phyloP scores from a whole-genome alignment of 2,113 vertebrate genomes.

The Hippocampus abdominalis region DNA sequence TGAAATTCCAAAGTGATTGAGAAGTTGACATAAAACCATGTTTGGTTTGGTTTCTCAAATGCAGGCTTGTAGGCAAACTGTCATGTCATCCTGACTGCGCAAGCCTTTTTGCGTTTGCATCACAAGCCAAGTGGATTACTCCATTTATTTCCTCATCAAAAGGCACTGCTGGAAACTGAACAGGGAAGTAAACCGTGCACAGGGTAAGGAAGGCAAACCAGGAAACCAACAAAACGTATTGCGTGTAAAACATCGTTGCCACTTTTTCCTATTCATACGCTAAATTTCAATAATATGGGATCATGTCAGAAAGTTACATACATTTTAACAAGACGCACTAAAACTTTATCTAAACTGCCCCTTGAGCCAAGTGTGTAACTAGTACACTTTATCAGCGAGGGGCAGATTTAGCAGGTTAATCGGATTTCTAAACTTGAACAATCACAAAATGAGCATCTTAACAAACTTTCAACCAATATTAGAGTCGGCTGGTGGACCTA shows the following conservation, averaged over 20 bases:
- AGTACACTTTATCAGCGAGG: neutral
- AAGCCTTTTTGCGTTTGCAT: conserved; percentile 21
- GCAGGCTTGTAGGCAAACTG: conserved; percentile 18
- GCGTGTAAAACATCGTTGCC: neutral
- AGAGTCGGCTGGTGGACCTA: neutral
- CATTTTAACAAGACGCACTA: neutral
- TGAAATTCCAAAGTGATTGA: neutral
- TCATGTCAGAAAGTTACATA: neutral
- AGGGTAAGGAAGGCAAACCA: neutral
- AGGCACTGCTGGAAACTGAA: conserved; percentile 12
- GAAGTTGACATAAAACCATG: neutral
- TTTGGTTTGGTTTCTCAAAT: neutral
- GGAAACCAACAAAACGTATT: conserved; percentile 5
- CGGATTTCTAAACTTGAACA: neutral
- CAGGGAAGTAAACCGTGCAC: neutral
- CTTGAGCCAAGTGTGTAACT: neutral
- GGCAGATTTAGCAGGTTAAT: neutral
- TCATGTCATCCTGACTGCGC: conserved; percentile 67
- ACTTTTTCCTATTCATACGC: neutral
- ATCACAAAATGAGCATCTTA: neutral
- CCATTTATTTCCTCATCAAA: conserved; percentile 43
- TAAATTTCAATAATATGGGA: too few species aligned
- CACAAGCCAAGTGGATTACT: conserved; percentile 21
- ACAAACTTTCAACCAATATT: neutral
- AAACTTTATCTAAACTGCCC: neutral